A percentile compares a stretch with the other conserved stretches of the same genome.
Evolutionary conservation across 1,140 invertebrate species (phyloP).

Genomic region (Dendrolimus punctatus): DNA sequence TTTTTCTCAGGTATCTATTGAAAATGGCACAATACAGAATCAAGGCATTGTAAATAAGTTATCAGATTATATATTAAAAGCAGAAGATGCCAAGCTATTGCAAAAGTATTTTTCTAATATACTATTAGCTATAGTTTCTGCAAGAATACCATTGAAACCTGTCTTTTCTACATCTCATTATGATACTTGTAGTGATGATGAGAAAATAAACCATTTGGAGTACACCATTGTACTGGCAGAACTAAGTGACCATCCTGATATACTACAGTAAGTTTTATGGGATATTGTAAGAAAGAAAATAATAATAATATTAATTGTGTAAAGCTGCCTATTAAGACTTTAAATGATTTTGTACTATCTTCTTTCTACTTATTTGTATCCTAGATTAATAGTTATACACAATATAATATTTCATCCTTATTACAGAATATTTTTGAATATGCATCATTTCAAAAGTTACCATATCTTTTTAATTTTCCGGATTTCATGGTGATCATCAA

Average conservation of each 20-base stretch:
- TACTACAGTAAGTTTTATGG: constrained; percentile 64
- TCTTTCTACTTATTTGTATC: no score
- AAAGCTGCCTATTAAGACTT: not conserved
- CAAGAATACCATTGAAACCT: constrained; percentile 44
- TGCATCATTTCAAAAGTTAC: no score
- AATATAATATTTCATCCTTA: no score
- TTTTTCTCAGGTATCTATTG: constrained; percentile 30
- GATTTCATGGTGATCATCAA: no score
- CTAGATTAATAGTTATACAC: no score
- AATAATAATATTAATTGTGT: not conserved
- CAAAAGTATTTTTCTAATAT: constrained; percentile 50
- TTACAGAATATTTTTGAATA: no score
- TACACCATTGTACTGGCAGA: constrained; percentile 43
- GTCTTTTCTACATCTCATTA: constrained; percentile 40
- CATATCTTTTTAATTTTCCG: no score
- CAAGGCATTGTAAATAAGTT: constrained; percentile 34
- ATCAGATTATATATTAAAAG: constrained; percentile 43
- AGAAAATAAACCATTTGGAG: constrained; percentile 51
- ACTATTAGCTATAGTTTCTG: constrained; percentile 44
- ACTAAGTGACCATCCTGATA: constrained; percentile 63
- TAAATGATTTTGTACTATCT: no score
- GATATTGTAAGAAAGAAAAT: not conserved
- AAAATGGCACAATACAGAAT: constrained; percentile 21
- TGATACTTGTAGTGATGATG: constrained; percentile 43
- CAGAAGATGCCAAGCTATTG: constrained; percentile 47